Base-by-base conservation (phyloP, 2,888 invertebrate species). In the Stenoptilia bipunctidactyla region DNA sequence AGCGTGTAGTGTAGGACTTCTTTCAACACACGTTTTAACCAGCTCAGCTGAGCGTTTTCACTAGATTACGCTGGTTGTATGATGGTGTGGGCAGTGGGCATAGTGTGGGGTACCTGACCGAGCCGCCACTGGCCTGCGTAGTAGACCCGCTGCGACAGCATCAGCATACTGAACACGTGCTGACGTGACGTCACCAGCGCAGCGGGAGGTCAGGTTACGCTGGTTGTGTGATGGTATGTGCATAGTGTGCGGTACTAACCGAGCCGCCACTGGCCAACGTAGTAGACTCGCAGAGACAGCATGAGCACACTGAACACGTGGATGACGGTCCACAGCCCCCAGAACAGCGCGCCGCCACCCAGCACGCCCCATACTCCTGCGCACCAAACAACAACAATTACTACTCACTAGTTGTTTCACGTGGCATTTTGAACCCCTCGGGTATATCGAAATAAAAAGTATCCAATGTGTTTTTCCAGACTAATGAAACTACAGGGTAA, bases 111-210 rank as follows among this genome's bases (percentile, higher is more conserved):
- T n/a, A n/a, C n/a, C 47, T 62, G 65, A 90, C 90, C 87, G 37
- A 92, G 72, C 51, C 87, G 90, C 88, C 92, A 90, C 62, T 90
- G 86, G 1, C 92, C 92, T 80, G 92, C 87, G 71, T 91, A 92
- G 76, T 92, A 92, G 56, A 93, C 90, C 58, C 90, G 88, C 42
- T 88, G 85, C 45, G 89, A 90, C 33, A 95, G 75, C 45, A 88
- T 71, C 40, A 94, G 74, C 64, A 92, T 90, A 9, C 87, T 85
- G 48, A 87, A 56, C 43, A 94, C 76, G 76, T 94, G 92, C 40
- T 90, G 63, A n/a, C n/a, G n/a, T n/a, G n/a, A n/a, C n/a, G 1
- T n/a, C 5, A 5, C 12, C 2, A 3, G 20, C 10, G 37, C 2
- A 2, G 15, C 8, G 13, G 12, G 25, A 12, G 5, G 12, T 2